A percentile compares a stretch with the other conserved stretches of the same genome.
Conservation (phyloP, 2,113 vertebrate genomes). For the Anarhynchus alexandrinus region DNA sequence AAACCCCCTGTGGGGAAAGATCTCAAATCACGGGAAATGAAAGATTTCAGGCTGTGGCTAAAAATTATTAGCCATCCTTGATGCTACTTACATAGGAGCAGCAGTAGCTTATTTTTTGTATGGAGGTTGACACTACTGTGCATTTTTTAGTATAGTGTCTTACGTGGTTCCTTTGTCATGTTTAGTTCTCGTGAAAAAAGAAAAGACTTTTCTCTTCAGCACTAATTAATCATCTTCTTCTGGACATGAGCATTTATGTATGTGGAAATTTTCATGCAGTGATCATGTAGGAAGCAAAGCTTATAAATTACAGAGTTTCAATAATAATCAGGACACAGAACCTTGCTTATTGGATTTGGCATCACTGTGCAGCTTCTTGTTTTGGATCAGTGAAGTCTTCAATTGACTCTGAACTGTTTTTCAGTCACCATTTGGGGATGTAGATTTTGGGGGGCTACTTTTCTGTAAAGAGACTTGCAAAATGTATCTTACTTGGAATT, state of each 20-base stretch:
- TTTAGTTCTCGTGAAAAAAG: not conserved
- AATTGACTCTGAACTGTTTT: not conserved
- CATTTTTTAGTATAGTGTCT: not conserved
- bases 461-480: not conserved
- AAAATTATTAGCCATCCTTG: not conserved
- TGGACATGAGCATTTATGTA: not conserved
- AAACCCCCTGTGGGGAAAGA: not conserved
- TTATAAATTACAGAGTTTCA: not conserved
- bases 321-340: too few species aligned
- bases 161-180: not conserved
- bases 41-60: not conserved
- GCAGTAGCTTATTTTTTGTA: not conserved
- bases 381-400: not conserved
- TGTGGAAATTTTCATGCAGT: not conserved
- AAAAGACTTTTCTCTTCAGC: not conserved
- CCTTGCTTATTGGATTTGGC: too few species aligned
- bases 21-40: not conserved
- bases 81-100: not conserved
- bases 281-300: not conserved
- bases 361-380: too few species aligned
- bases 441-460: not conserved
- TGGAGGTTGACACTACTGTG: not conserved
- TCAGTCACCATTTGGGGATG: not conserved
- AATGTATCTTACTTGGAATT: not conserved
- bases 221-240: not conserved